Evolutionary conservation across 1,140 invertebrate species (phyloP).

Genomic region (Drosophila setifemur): DNA sequence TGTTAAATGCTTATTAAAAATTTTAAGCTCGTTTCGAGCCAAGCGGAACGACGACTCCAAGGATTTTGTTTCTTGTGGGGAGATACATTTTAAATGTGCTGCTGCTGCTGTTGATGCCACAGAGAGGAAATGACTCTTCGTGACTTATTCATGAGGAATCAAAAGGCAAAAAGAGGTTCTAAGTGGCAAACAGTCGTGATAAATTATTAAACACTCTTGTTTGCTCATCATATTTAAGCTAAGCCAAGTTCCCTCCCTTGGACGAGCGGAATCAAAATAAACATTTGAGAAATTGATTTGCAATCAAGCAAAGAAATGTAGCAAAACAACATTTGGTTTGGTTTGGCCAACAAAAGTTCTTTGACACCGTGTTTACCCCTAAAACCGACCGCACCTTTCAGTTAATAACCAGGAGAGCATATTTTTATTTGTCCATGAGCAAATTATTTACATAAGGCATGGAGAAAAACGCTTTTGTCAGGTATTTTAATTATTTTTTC

Average conservation of each 20-base stretch:
- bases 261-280: background rate
- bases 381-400: constrained; percentile 22
- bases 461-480: constrained; percentile 6
- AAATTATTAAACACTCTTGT: constrained; percentile 13
- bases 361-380: constrained; percentile 8
- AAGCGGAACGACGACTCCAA: constrained; percentile 18
- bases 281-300: constrained; percentile 31
- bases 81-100: constrained; percentile 14
- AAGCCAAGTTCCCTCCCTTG: too few species aligned
- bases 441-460: background rate
- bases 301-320: background rate
- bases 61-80: constrained; percentile 21
- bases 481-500: constrained; percentile 27
- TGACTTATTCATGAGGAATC: constrained; percentile 22
- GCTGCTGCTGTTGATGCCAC: background rate
- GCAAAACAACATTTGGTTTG: constrained; percentile 12
- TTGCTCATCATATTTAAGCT: background rate
- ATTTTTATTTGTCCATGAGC: constrained; percentile 22
- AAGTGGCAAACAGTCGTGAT: constrained; percentile 2
- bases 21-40: constrained; percentile 36
- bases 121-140: constrained; percentile 17
- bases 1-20: constrained; percentile 56
- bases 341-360: constrained; percentile 9
- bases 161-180: background rate
- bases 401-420: background rate